Conservation (phyloP, 2,797 vertebrate genomes). For the Hyperoplus immaculatus region DNA sequence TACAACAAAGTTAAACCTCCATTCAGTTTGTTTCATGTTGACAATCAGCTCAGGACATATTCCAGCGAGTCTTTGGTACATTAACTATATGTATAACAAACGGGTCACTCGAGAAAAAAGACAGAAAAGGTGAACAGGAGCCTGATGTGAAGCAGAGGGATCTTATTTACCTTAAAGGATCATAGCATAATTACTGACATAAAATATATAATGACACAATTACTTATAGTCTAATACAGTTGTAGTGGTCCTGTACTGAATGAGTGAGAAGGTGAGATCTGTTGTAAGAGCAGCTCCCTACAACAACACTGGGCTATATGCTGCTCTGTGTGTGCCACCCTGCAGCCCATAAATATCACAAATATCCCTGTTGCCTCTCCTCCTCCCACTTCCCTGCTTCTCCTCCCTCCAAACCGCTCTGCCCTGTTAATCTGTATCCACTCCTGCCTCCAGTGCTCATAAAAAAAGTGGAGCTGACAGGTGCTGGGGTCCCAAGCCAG, state of each 20-base stretch:
- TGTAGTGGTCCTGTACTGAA: background rate
- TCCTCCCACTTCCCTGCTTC: constrained; percentile 34
- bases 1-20: too few species aligned
- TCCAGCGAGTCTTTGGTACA: too few species aligned
- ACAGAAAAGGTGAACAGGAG: too few species aligned
- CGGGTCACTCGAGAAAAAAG: too few species aligned
- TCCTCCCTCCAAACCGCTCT: constrained; percentile 31
- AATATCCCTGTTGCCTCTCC: constrained; percentile 38
- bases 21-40: too few species aligned
- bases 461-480: constrained; percentile 73
- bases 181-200: too few species aligned
- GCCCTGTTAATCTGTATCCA: constrained; percentile 49
- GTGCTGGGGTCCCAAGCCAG: constrained; percentile 76
- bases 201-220: too few species aligned
- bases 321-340: constrained; percentile 11
- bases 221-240: background rate
- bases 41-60: too few species aligned
- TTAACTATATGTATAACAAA: too few species aligned
- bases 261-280: background rate
- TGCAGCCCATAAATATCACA: constrained; percentile 59
- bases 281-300: background rate
- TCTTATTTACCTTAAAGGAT: too few species aligned
- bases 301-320: background rate
- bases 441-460: constrained; percentile 56
- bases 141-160: too few species aligned